Conservation (phyloP, 2,113 vertebrate species). For the Syngnathus floridae region DNA sequence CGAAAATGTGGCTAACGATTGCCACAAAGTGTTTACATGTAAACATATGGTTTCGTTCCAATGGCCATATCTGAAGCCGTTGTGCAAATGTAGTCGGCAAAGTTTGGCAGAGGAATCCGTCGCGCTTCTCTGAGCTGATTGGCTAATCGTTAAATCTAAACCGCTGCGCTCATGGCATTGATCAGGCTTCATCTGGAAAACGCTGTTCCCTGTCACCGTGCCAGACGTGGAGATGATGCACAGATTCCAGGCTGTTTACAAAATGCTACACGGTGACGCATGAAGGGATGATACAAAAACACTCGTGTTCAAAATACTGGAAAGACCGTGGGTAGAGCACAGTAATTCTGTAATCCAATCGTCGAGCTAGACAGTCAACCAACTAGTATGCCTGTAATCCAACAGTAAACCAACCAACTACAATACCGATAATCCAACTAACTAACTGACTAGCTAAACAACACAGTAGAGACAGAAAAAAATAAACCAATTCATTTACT, state of each 20-base stretch:
- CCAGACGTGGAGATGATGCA: not conserved
- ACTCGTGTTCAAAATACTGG: not conserved
- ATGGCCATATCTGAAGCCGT: not conserved
- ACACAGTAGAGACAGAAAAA: too few relatives aligned
- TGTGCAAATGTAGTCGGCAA: not conserved
- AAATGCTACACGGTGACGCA: not conserved
- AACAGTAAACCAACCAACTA: not conserved
- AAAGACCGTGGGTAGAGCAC: not conserved
- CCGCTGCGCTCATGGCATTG: not conserved
- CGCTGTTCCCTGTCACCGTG: not conserved
- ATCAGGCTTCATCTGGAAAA: not conserved
- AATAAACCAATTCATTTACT: too few relatives aligned
- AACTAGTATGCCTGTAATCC: not conserved
- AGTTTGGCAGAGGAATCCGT: not conserved
- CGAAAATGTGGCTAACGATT: not conserved
- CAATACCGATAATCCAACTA: too few relatives aligned
- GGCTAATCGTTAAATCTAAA: not conserved
- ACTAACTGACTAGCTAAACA: not conserved
- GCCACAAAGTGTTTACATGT: not conserved
- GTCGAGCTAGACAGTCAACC: too few relatives aligned
- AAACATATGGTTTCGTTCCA: not conserved
- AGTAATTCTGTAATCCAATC: not conserved
- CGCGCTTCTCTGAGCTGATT: conserved; percentile 1
- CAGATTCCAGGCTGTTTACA: not conserved
- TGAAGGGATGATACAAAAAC: not conserved